A percentile compares a stretch with the other conserved stretches of the same genome.
Evolutionary conservation across 2,888 invertebrate genomes (phyloP).

Genomic region (Calameuta pallipes): DNA sequence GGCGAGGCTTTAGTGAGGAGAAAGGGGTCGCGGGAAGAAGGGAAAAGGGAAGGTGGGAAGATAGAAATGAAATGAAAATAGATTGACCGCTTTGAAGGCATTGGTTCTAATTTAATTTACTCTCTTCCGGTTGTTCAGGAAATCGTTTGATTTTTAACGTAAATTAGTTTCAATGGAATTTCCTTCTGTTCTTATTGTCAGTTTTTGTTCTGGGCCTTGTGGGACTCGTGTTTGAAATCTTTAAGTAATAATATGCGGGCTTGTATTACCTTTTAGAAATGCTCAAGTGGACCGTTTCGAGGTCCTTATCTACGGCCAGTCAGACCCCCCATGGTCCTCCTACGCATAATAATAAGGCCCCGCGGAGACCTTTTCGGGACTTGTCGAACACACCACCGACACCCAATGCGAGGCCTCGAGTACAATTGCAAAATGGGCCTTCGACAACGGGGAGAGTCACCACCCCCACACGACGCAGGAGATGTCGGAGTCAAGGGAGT

Average conservation of each 20-base stretch:
- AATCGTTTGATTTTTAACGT: neutral
- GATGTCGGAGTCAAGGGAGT: conserved; percentile 59
- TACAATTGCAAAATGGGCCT: neutral
- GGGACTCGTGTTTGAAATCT: too few relatives aligned
- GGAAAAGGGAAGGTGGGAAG: too few relatives aligned
- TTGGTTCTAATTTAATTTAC: neutral
- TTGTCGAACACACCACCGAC: conserved; percentile 63
- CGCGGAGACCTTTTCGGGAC: conserved; percentile 60
- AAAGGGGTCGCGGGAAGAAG: too few relatives aligned
- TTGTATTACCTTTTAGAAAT: conserved; percentile 44
- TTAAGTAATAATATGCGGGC: neutral
- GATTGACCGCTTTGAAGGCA: too few relatives aligned
- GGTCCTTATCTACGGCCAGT: conserved; percentile 60
- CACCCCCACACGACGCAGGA: conserved; percentile 44
- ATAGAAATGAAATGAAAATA: too few relatives aligned
- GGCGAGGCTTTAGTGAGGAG: too few relatives aligned
- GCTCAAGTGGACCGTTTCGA: conserved; percentile 65
- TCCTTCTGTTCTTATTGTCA: too few relatives aligned
- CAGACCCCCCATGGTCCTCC: conserved; percentile 60
- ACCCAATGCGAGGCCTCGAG: conserved; percentile 18
- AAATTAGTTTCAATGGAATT: too few relatives aligned
- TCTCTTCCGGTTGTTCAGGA: neutral
- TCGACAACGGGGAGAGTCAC: neutral
- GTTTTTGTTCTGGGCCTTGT: too few relatives aligned
- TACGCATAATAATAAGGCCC: conserved; percentile 39